These are phyloP conservation scores for Momotus momota DNA, from an alignment of 2,797 vertebrate species.

Conservation along the genomic window DNA sequence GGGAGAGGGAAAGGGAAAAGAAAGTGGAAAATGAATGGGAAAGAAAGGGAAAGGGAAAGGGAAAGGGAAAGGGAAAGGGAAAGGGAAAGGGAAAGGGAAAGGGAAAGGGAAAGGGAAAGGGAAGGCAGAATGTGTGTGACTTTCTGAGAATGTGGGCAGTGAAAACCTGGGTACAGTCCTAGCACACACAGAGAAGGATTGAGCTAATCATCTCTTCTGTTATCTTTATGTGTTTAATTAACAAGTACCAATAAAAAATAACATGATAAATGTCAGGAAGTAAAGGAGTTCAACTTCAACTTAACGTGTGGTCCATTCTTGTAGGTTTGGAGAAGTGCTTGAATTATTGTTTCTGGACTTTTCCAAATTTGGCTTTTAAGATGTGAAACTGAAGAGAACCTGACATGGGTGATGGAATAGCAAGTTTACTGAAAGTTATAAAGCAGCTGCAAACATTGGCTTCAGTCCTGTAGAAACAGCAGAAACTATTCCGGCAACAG, in stretches of 20 bases:
- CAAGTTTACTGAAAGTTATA: background rate
- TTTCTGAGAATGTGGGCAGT: background rate
- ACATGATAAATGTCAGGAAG: background rate
- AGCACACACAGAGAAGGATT: background rate
- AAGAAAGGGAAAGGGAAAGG: too few relatives aligned
- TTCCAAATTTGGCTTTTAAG: background rate
- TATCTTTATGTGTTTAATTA: background rate
- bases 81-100: too few relatives aligned
- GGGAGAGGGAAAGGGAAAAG: background rate
- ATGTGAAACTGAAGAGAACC: background rate
- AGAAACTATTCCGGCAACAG: slow-evolving; percentile 1
- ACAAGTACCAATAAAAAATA: background rate
- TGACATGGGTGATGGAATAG: background rate
- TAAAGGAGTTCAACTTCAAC: background rate
- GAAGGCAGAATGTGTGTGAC: background rate
- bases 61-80: too few relatives aligned
- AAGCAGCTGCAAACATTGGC: slow-evolving; percentile 51
- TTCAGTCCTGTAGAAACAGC: slow-evolving; percentile 11
- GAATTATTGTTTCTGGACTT: background rate
- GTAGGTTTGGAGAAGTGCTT: background rate
- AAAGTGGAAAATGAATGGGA: background rate
- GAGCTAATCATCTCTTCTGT: background rate
- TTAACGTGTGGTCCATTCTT: accelerated
- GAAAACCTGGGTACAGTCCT: background rate
- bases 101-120: background rate